Percentiles rank a stretch among this genome's conserved stretches.
Conservation (phyloP, 2,113 vertebrate genomes). For the Raja brachyura region DNA sequence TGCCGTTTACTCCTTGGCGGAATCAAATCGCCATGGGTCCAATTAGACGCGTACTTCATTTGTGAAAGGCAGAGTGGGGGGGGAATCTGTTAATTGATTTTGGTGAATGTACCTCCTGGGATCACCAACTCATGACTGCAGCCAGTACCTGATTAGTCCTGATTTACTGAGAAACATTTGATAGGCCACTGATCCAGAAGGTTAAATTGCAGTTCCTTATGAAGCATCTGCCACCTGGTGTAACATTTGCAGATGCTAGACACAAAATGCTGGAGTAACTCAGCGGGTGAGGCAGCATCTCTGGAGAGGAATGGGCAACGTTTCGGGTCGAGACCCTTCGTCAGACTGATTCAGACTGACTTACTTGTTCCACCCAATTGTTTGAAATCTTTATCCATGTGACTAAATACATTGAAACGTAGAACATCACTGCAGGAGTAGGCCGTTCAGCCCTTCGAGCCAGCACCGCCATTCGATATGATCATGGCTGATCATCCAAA, state of each 20-base stretch:
- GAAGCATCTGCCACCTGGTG: constrained; percentile 5
- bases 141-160: background rate
- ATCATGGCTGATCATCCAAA: too few species aligned
- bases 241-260: background rate
- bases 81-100: background rate
- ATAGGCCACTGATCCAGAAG: constrained; percentile 2
- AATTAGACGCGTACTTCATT: background rate
- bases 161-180: background rate
- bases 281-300: too few species aligned
- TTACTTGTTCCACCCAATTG: background rate
- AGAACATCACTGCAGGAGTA: too few species aligned
- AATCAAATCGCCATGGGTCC: background rate
- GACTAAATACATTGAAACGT: background rate
- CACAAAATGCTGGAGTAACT: too few species aligned
- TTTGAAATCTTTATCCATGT: background rate
- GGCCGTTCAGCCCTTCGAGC: too few species aligned
- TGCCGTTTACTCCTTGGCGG: background rate
- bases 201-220: background rate
- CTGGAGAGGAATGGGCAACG: too few species aligned
- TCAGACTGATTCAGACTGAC: too few species aligned
- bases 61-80: background rate
- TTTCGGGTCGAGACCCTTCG: too few species aligned
- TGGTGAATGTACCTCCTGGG: background rate
- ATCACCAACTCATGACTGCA: background rate
- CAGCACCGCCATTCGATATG: too few species aligned